Conservation (phyloP, 1,140 invertebrate species). For the Pantala flavescens region DNA sequence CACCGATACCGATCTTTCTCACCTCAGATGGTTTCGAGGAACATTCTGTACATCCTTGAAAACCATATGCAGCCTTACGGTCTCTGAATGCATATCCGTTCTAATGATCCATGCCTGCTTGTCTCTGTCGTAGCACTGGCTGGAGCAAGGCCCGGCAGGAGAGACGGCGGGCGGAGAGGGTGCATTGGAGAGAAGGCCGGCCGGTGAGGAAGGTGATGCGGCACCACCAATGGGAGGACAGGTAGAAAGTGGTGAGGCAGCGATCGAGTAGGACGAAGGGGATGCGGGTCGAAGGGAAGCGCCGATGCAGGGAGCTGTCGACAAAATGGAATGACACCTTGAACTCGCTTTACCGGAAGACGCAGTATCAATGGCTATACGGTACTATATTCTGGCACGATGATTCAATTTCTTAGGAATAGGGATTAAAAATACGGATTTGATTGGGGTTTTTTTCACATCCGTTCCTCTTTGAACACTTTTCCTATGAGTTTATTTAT, state of each 20-base stretch:
- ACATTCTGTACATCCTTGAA: conserved; percentile 80
- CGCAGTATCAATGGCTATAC: too few species aligned
- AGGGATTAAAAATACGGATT: too few species aligned
- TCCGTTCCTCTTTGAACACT: too few species aligned
- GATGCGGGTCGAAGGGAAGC: conserved; percentile 26
- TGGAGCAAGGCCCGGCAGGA: conserved; percentile 36
- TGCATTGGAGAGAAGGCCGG: neutral
- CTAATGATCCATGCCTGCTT: conserved; percentile 75
- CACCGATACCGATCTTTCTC: conserved; percentile 13
- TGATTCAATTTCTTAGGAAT: too few species aligned
- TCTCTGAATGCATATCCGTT: conserved; percentile 68
- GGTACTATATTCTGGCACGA: too few species aligned
- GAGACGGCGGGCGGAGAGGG: conserved; percentile 10
- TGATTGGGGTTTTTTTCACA: too few species aligned
- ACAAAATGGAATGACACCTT: neutral
- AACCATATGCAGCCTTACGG: conserved; percentile 63
- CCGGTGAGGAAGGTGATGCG: neutral
- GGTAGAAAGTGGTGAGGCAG: neutral
- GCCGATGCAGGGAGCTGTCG: conserved; percentile 15
- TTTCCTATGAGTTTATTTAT: too few species aligned
- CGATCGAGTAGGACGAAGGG: conserved; percentile 17
- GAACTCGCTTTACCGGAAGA: too few species aligned
- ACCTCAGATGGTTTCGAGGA: conserved; percentile 67
- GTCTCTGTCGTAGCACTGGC: conserved; percentile 70
- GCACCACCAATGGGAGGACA: neutral